Percentiles rank a stretch among this genome's conserved stretches.
Evolutionary conservation across 2,888 invertebrate species (phyloP).

Genomic region (Drosophila ezoana): DNA sequence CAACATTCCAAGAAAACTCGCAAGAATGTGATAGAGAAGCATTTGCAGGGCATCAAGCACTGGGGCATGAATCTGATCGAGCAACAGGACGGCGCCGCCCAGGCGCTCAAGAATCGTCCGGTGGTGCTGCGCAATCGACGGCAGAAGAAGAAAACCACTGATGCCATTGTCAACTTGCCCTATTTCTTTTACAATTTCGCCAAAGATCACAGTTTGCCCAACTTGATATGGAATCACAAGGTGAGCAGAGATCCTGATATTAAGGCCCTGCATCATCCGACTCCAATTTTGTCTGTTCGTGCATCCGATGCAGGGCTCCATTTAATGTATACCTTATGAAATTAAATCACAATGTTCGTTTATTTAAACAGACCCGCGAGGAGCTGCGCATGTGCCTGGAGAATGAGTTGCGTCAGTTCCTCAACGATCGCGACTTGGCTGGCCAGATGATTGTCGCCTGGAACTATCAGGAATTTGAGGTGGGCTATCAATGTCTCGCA

Average conservation of each 20-base stretch:
- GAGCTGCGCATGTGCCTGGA: conserved; percentile 96
- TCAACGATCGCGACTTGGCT: conserved; percentile 94
- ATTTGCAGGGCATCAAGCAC: conserved; percentile 89
- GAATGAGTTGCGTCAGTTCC: conserved; percentile 95
- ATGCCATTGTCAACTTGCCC: conserved; percentile 86
- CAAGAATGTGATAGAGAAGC: conserved; percentile 92
- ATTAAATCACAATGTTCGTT: no score
- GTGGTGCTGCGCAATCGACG: conserved; percentile 96
- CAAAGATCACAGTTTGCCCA: conserved; percentile 96
- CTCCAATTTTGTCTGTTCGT: no score
- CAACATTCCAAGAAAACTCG: conserved; percentile 89
- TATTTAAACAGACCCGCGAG: conserved; percentile 92
- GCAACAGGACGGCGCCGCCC: conserved; percentile 83
- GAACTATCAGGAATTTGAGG: conserved; percentile 99
- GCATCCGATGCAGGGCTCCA: no score
- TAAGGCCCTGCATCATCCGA: no score
- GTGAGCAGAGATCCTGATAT: conserved; percentile 85
- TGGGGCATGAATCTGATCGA: conserved; percentile 87
- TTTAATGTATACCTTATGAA: no score
- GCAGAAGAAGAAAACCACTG: conserved; percentile 85
- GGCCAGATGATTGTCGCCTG: conserved; percentile 94
- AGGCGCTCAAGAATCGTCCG: conserved; percentile 88
- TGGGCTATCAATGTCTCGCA: conserved; percentile 95
- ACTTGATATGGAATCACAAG: conserved; percentile 99
- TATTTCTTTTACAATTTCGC: conserved; percentile 98